Percentiles rank a stretch among this genome's conserved stretches.
These are phyloP conservation scores for Seriola aureovittata DNA, from an alignment of 2,113 vertebrate species.

Conservation along the genomic window DNA sequence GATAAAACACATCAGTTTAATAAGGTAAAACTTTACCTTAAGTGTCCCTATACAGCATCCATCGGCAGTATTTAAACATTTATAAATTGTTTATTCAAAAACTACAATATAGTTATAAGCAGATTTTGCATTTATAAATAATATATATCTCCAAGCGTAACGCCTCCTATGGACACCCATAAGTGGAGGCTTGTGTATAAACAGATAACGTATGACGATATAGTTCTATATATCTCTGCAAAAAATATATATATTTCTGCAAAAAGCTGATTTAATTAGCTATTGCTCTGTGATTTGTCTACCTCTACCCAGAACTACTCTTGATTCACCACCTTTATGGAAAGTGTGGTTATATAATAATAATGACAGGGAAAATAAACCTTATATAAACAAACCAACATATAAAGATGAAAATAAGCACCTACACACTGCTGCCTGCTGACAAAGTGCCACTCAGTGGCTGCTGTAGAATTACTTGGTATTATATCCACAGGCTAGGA, in stretches of 20 bases:
- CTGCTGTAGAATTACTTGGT: neutral
- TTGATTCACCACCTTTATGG: neutral
- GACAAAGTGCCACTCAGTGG: neutral
- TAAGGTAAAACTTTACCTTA: neutral
- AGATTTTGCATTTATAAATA: neutral
- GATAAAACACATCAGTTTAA: neutral
- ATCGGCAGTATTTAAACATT: neutral
- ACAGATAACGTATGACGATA: neutral
- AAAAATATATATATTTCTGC: too few species aligned
- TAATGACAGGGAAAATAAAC: neutral
- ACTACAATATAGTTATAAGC: neutral
- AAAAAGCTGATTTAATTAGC: neutral
- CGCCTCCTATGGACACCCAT: neutral
- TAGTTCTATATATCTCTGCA: too few species aligned
- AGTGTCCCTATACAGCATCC: neutral
- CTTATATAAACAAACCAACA: neutral
- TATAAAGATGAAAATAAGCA: neutral
- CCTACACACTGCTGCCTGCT: neutral
- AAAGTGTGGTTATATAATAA: neutral
- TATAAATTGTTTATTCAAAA: neutral
- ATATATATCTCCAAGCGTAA: too few species aligned
- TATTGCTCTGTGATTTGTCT: neutral
- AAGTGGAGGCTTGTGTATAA: neutral
- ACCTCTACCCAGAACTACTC: neutral
- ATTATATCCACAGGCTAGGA: slow-evolving; percentile 12